Evolutionary conservation across 2,888 invertebrate genomes (phyloP), one percentile per base, ranked within the genome.

Genomic region (Hydrotaea cyrtoneurina): DNA sequence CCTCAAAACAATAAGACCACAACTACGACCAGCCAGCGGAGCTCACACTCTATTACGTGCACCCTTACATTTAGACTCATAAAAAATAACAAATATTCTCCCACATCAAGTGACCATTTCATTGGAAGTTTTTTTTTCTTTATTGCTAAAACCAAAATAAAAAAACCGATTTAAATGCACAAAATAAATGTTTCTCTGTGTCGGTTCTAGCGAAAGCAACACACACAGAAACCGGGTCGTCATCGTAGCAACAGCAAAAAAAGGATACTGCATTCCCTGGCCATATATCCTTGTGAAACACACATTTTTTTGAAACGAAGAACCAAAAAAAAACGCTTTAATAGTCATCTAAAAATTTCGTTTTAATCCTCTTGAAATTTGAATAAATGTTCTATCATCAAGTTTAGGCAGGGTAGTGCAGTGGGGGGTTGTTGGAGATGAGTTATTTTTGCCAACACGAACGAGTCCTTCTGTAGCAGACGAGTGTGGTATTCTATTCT

Each of bases 291-390:
- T 43, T 69, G 39, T 69, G 46, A 46, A 79, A 76, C 39, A 66
- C 36, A 19, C 39, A 46, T 53, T 77, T 72, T 66, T 55, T n/a
- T 43, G n/a, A n/a, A n/a, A n/a, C n/a, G 59, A 39, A 17, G 13
- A 5, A 39, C 75, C 57, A 74, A 59, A 79, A 69, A 69, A 46
- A n/a, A 13, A 46, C 46, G 21, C 78, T 81, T 84, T 73, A 82
- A 69, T 76, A 79, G 84, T 69, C 73, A 66, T 82, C 69, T 76
- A 77, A 85, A 73, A 85, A 64, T 73, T 82, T 78, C 31, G 66
- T 59, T 85, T 86, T 86, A 86, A 86, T 86, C 86, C 86, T 85
- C 83, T 86, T 50, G 82, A 83, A 85, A 86, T 86, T 86, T 86
- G 73, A 86, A 86, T 86, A 85, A 86, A 86, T 86, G 80, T 82